These are phyloP conservation scores for Sinhomidia bicolor DNA, from an alignment of 2,888 invertebrate species.

Conservation along the genomic window DNA sequence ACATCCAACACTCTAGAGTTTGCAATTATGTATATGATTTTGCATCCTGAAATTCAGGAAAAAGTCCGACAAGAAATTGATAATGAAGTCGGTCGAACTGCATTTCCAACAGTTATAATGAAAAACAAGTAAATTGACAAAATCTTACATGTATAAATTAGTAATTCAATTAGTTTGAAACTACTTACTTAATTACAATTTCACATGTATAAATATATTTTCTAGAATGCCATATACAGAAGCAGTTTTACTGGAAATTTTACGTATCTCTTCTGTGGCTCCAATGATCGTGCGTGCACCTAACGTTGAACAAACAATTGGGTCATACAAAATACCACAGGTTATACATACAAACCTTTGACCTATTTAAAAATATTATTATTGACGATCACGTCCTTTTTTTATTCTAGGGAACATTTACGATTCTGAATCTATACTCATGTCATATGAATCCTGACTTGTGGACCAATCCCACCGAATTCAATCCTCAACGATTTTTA, in stretches of 20 bases:
- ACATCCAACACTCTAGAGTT: constrained; percentile 79
- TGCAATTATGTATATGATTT: constrained; percentile 80
- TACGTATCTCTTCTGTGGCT: constrained; percentile 71
- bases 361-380: neutral
- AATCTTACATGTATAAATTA: too few relatives aligned
- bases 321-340: constrained; percentile 67
- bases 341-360: constrained; percentile 54
- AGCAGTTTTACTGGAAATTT: constrained; percentile 75
- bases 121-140: constrained; percentile 60
- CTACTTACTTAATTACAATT: too few relatives aligned
- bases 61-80: constrained; percentile 81
- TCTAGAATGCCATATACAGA: constrained; percentile 77
- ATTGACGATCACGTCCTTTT: neutral
- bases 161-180: too few relatives aligned
- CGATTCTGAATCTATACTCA: constrained; percentile 63
- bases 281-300: constrained; percentile 72
- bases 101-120: constrained; percentile 69
- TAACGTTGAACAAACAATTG: constrained; percentile 59
- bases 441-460: constrained; percentile 62
- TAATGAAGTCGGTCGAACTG: constrained; percentile 79
- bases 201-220: neutral
- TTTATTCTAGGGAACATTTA: constrained; percentile 70
- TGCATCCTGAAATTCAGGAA: constrained; percentile 80
- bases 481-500: constrained; percentile 75
- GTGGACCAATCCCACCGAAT: constrained; percentile 69